phyloP scores from a whole-genome alignment of 1,140 invertebrate genomes.

The Eumaeus atala region DNA sequence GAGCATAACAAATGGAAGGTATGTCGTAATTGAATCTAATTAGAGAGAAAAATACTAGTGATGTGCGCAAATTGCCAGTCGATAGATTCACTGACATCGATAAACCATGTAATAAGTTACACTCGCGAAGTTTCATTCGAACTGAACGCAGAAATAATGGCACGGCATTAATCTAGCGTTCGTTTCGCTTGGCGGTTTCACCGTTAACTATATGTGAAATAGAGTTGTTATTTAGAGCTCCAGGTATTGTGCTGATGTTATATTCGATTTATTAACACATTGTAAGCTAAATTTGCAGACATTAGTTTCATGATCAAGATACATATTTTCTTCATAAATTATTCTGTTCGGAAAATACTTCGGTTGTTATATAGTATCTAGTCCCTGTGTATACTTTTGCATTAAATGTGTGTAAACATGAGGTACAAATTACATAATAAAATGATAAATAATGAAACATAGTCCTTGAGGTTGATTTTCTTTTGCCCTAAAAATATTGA shows the following conservation, averaged over 20 bases:
- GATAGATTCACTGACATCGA: slow-evolving; percentile 20
- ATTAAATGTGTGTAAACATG: no score
- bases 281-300: slow-evolving; percentile 4
- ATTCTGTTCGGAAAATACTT: no score
- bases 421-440: no score
- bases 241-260: slow-evolving; percentile 5
- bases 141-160: slow-evolving; percentile 30
- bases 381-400: no score
- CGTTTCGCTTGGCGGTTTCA: slow-evolving; percentile 17
- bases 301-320: not conserved
- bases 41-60: slow-evolving; percentile 16
- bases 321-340: no score
- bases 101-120: slow-evolving; percentile 31
- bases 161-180: slow-evolving; percentile 25
- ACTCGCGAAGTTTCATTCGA: slow-evolving; percentile 24
- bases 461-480: no score
- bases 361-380: no score
- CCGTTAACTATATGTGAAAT: slow-evolving; percentile 13
- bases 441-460: no score
- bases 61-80: slow-evolving; percentile 21
- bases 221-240: slow-evolving; percentile 10
- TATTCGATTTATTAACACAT: slow-evolving; percentile 9
- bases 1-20: slow-evolving; percentile 1
- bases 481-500: no score
- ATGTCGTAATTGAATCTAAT: slow-evolving; percentile 14